Evolutionary conservation across 2,113 vertebrate species (phyloP).

Genomic region (Prunella himalayana): DNA sequence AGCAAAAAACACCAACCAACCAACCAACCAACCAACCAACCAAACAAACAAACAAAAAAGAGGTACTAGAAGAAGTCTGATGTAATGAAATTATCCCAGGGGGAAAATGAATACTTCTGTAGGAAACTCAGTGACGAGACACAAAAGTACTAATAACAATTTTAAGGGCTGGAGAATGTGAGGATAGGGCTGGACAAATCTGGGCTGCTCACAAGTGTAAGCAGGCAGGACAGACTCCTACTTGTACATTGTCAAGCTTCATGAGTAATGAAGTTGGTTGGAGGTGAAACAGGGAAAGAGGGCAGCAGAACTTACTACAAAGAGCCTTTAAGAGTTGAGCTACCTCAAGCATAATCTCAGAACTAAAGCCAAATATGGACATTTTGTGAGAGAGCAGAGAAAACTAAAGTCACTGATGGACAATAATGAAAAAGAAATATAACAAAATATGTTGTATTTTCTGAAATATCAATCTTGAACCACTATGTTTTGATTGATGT

Average conservation of each 20-base stretch:
- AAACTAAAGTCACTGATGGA: background rate
- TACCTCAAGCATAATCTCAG: background rate
- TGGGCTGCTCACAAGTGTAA: background rate
- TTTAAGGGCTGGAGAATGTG: background rate
- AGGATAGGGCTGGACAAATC: background rate
- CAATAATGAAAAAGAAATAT: background rate
- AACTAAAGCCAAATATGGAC: background rate
- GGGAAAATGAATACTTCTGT: fast-evolving
- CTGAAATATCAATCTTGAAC: background rate
- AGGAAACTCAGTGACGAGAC: background rate
- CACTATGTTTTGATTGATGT: background rate
- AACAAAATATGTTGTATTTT: background rate
- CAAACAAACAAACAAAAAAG: too few species aligned
- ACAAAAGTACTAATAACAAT: background rate
- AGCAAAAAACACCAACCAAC: too few species aligned
- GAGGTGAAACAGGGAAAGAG: background rate
- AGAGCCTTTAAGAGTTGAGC: background rate
- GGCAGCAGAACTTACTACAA: background rate
- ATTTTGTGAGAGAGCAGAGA: background rate
- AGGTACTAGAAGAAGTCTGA: background rate
- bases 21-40: too few species aligned
- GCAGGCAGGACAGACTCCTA: background rate
- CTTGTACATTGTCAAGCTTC: background rate
- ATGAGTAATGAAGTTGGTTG: background rate
- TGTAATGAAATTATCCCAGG: background rate